Evolutionary conservation across 2,888 invertebrate species (phyloP).

Genomic region (Tridacna gigas): DNA sequence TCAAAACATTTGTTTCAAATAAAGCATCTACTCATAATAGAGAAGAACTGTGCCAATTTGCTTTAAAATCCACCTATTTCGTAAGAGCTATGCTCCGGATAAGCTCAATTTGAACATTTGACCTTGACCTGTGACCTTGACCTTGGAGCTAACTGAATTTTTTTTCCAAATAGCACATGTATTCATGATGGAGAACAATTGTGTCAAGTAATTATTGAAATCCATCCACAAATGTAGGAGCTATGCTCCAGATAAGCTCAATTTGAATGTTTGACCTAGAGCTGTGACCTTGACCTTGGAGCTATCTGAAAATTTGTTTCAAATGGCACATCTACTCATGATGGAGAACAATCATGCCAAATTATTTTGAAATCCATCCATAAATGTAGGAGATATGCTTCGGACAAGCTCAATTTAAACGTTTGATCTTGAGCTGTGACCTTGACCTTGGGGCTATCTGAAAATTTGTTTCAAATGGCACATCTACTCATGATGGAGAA

Average conservation of each 20-base stretch:
- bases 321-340: constrained; percentile 10
- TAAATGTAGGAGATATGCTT: constrained; percentile 1
- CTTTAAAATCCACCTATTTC: neutral
- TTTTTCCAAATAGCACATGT: constrained; percentile 1
- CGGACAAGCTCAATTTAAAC: constrained; percentile 12
- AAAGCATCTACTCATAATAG: neutral
- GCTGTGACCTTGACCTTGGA: constrained; percentile 9
- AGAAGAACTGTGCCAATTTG: neutral
- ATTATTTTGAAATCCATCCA: constrained; percentile 1
- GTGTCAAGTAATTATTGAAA: neutral
- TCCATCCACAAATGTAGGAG: constrained; percentile 9
- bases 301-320: neutral
- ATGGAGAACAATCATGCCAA: constrained; percentile 7
- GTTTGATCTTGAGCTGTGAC: neutral
- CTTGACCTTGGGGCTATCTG: neutral
- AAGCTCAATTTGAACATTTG: constrained; percentile 5
- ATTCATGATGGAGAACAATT: constrained; percentile 1
- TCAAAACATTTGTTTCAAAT: neutral
- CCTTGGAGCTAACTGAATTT: neutral
- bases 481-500: constrained; percentile 10
- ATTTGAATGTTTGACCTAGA: constrained; percentile 4
- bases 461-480: constrained; percentile 12
- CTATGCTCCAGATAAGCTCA: constrained; percentile 7
- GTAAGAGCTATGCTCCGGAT: constrained; percentile 9
- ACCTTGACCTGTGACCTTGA: neutral